phyloP scores from a whole-genome alignment of 2,888 invertebrate species.

The Dastarcus helophoroides region DNA sequence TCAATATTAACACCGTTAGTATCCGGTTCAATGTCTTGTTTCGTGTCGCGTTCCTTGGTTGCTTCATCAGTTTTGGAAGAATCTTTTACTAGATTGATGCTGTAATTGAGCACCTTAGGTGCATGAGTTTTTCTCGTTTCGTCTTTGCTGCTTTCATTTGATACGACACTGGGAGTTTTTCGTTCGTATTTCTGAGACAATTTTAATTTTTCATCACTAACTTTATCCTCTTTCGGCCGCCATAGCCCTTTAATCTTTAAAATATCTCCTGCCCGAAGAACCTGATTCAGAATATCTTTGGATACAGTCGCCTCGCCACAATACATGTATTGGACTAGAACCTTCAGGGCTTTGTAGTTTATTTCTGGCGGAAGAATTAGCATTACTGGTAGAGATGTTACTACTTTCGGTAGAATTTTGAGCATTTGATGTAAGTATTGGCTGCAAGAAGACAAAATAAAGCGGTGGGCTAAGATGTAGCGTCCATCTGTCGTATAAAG shows the following conservation, averaged over 20 bases:
- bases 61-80: neutral
- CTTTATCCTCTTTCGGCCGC: slow-evolving; percentile 46
- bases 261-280: slow-evolving; percentile 70
- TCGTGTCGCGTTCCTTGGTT: slow-evolving; percentile 2
- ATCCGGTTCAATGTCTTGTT: slow-evolving; percentile 10
- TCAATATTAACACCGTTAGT: slow-evolving; percentile 15
- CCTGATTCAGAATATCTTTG: slow-evolving; percentile 71
- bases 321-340: slow-evolving; percentile 79
- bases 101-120: slow-evolving; percentile 19
- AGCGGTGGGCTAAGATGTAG: slow-evolving; percentile 75
- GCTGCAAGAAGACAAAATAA: slow-evolving; percentile 74
- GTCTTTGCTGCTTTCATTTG: neutral
- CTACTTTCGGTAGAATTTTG: slow-evolving; percentile 5
- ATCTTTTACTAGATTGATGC: slow-evolving; percentile 12
- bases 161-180: slow-evolving; percentile 2
- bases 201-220: slow-evolving; percentile 8
- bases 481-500: slow-evolving; percentile 68
- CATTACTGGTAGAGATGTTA: slow-evolving; percentile 39
- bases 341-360: slow-evolving; percentile 66
- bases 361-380: slow-evolving; percentile 73
- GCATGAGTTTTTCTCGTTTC: slow-evolving; percentile 3
- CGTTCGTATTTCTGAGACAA: neutral
- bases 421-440: slow-evolving; percentile 44
- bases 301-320: slow-evolving; percentile 71
- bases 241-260: slow-evolving; percentile 71